Conservation (phyloP, 2,888 invertebrate genomes). For the Chydorus sphaericus region DNA sequence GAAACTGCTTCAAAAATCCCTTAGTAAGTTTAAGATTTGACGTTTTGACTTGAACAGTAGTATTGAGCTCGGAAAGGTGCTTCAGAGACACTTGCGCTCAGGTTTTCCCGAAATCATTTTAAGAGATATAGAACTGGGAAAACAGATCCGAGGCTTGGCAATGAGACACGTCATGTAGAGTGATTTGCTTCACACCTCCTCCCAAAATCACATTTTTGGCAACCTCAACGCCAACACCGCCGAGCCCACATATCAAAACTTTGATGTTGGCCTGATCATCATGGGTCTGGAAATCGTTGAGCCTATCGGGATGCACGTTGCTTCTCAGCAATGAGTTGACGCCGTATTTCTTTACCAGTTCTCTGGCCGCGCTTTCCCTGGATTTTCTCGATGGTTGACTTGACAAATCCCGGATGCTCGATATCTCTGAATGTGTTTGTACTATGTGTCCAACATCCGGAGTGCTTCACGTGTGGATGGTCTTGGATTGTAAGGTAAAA, state of each 20-base stretch:
- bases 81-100: slow-evolving; percentile 32
- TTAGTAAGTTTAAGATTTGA: slow-evolving; percentile 29
- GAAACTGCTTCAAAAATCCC: slow-evolving; percentile 31
- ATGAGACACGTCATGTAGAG: slow-evolving; percentile 69
- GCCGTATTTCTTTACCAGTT: too few relatives aligned
- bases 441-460: too few relatives aligned
- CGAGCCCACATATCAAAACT: slow-evolving; percentile 86
- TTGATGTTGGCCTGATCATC: slow-evolving; percentile 88
- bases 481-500: too few relatives aligned
- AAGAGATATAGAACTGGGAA: slow-evolving; percentile 49
- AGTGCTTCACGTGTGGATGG: too few relatives aligned
- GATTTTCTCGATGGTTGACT: too few relatives aligned
- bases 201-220: slow-evolving; percentile 97
- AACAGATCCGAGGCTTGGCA: slow-evolving; percentile 63
- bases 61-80: slow-evolving; percentile 33
- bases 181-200: slow-evolving; percentile 95
- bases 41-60: slow-evolving; percentile 32
- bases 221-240: slow-evolving; percentile 90
- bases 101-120: slow-evolving; percentile 35
- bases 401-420: too few relatives aligned
- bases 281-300: too few relatives aligned
- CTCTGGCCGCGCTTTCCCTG: too few relatives aligned
- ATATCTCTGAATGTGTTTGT: too few relatives aligned
- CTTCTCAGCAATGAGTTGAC: too few relatives aligned
- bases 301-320: too few relatives aligned